These are phyloP conservation scores for Enteromius argenteus DNA, from an alignment of 2,797 vertebrate species.

Conservation along the genomic window DNA sequence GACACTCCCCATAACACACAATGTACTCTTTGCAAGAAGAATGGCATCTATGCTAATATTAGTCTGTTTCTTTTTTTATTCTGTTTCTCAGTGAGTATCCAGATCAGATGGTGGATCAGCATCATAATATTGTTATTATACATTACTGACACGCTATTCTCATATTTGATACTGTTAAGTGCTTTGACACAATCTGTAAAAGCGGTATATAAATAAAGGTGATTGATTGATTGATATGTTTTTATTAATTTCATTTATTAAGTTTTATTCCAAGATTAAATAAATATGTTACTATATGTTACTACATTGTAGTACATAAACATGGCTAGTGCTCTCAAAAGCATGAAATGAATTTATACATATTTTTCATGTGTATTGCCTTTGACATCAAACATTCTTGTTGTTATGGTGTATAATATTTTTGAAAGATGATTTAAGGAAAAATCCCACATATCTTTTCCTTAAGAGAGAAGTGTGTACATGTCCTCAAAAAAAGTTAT, in stretches of 20 bases:
- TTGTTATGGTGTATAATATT: neutral
- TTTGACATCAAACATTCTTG: neutral
- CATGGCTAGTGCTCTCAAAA: neutral
- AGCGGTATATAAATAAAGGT: no score
- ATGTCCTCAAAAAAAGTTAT: neutral
- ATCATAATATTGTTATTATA: no score
- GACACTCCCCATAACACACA: no score
- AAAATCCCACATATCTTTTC: neutral
- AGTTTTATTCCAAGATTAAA: no score
- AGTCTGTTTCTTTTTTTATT: no score
- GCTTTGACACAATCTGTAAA: no score
- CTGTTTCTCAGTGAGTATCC: no score
- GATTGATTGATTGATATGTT: neutral
- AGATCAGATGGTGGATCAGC: no score
- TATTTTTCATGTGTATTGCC: neutral
- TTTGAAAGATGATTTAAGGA: neutral
- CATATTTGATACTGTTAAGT: no score
- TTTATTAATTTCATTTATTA: neutral
- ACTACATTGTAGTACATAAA: neutral
- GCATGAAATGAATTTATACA: neutral
- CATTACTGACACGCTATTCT: no score
- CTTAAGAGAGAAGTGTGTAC: neutral
- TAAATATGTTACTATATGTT: neutral
- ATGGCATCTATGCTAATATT: no score
- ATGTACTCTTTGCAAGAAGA: no score